phyloP scores from a whole-genome alignment of 2,888 invertebrate species.

The Myopa testacea region DNA sequence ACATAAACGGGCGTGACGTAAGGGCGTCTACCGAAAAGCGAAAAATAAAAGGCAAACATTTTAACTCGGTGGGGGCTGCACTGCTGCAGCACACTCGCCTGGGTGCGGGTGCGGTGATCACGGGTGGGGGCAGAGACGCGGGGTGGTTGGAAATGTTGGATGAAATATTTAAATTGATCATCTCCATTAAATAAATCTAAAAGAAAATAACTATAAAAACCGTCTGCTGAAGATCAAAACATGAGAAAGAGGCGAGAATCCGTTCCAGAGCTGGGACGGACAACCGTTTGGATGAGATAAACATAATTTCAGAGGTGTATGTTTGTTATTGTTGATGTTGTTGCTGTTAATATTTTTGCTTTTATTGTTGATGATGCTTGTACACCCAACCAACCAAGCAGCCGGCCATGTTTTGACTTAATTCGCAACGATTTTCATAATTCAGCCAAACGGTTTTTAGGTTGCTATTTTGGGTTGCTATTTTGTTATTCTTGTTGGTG shows the following conservation, averaged over 20 bases:
- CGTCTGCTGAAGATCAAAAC: neutral
- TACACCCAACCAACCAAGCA: neutral
- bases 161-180: constrained; percentile 66
- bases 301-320: neutral
- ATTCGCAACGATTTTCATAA: constrained; percentile 66
- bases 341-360: constrained; percentile 29
- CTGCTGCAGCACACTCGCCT: neutral
- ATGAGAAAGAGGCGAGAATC: neutral
- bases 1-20: constrained; percentile 42
- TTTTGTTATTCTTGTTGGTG: constrained; percentile 15
- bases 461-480: constrained; percentile 6
- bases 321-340: constrained; percentile 39
- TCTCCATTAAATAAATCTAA: constrained; percentile 65
- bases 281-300: constrained; percentile 21
- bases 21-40: constrained; percentile 61
- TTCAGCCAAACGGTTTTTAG: constrained; percentile 53
- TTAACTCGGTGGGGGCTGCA: constrained; percentile 52
- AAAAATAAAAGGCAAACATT: constrained; percentile 65
- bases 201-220: constrained; percentile 7
- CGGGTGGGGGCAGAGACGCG: neutral
- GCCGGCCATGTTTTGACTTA: constrained; percentile 57
- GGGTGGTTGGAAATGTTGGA: neutral
- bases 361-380: neutral
- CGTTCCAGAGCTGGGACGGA: neutral
- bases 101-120: neutral